Percentiles rank a stretch among this genome's conserved stretches.
Conservation (phyloP, 2,888 invertebrate species). For the Oscheius myriophilus region DNA sequence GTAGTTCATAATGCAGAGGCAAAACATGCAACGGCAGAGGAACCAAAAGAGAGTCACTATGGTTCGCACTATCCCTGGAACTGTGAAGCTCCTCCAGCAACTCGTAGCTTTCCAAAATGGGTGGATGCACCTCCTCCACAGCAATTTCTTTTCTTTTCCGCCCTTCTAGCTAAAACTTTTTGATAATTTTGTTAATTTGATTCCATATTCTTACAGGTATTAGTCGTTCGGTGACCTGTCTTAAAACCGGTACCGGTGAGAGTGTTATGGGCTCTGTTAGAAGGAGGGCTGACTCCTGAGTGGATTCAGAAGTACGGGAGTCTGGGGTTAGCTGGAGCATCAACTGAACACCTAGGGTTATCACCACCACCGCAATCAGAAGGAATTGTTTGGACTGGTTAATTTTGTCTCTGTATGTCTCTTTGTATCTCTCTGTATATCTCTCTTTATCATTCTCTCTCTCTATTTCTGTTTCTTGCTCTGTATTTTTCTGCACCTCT, state of each 20-base stretch:
- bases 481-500: not conserved
- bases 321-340: constrained; percentile 16
- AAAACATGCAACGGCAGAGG: constrained; percentile 60
- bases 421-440: not conserved
- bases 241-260: constrained; percentile 12
- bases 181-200: not conserved
- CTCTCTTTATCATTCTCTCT: not conserved
- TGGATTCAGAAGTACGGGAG: constrained; percentile 3
- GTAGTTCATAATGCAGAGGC: constrained; percentile 66
- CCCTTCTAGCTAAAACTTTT: constrained; percentile 12
- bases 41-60: constrained; percentile 48
- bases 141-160: not conserved
- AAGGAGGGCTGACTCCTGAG: not conserved
- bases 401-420: not conserved
- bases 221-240: constrained; percentile 18
- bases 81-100: constrained; percentile 37
- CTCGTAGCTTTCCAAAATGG: constrained; percentile 22
- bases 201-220: constrained; percentile 19
- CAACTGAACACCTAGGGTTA: constrained; percentile 6
- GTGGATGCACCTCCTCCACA: constrained; percentile 24
- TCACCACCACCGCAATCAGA: not conserved
- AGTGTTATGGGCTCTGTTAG: constrained; percentile 1
- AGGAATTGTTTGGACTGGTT: not conserved
- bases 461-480: constrained; percentile 5
- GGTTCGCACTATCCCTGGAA: constrained; percentile 15